Conservation (phyloP, 1,140 invertebrate species). For the Pseudobourletiella spinata region DNA sequence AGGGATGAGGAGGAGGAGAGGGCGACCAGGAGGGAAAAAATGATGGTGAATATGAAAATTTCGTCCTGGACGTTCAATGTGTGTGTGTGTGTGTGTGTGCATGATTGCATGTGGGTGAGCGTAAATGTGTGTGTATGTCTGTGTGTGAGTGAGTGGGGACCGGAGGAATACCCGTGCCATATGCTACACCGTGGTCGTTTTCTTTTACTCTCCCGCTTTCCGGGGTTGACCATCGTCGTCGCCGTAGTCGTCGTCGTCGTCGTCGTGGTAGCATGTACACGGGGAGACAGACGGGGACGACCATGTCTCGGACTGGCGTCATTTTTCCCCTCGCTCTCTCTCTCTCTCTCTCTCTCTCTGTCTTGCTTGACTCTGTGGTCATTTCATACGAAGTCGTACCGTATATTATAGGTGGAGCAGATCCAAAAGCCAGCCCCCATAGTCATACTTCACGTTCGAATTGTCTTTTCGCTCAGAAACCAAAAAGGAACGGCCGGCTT, state of each 20-base stretch:
- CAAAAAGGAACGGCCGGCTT: background rate
- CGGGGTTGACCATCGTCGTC: too few relatives aligned
- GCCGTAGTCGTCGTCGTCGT: background rate
- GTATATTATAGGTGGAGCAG: constrained; percentile 1
- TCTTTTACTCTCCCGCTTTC: background rate
- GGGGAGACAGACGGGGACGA: background rate
- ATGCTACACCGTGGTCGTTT: constrained; percentile 25
- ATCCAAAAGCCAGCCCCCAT: background rate
- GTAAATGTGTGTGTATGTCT: too few relatives aligned
- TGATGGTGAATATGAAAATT: constrained; percentile 34
- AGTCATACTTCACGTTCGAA: constrained; percentile 16
- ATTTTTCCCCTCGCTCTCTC: too few relatives aligned
- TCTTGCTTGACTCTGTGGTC: constrained; percentile 7
- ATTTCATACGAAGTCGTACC: constrained; percentile 4
- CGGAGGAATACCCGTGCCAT: constrained; percentile 20
- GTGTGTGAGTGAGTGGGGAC: too few relatives aligned
- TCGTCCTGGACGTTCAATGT: constrained; percentile 11
- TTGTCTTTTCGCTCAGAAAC: too few relatives aligned
- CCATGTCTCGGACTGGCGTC: too few relatives aligned
- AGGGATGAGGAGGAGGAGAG: background rate
- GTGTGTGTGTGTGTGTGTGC: too few relatives aligned
- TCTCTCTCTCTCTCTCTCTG: background rate
- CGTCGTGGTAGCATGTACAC: too few relatives aligned
- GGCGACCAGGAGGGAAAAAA: constrained; percentile 16
- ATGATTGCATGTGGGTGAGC: too few relatives aligned